Base-by-base conservation (phyloP, 2,888 invertebrate species). In the Leucophenga maculata region DNA sequence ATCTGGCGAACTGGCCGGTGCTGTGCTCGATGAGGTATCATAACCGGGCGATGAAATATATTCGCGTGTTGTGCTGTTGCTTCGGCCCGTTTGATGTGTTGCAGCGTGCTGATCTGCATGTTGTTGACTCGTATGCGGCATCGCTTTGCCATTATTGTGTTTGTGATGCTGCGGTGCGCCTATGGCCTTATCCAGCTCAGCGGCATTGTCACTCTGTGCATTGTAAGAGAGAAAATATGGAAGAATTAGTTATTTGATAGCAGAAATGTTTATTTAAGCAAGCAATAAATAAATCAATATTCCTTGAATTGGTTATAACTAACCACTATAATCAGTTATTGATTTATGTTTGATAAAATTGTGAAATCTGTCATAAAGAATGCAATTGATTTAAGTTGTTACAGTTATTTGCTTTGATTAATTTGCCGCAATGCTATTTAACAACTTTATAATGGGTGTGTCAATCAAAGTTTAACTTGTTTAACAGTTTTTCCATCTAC, bases 1-100 rank as follows among this genome's bases (percentile, higher is more conserved):
- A 87, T 93, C 93, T 1, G 93, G 92, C 57, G 93, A 92, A 85
- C 92, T 92, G 77, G 91, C 91, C 55, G 92, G 92, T 77, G 91
- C 92, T 68, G 92, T 92, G 79, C 92, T 93, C 74, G 92, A 92
- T 77, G 91, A 92, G 48, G 93, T 92, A 83, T 93, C 93, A 89
- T 93, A 93, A 87, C 91, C 92, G 84, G 88, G 86, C 46, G 87
- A 88, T 64, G 88, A 87, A 68, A 86, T 85, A 73, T 87, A 86
- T 77, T 88, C 87, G 59, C 87, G 83, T 39, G 75, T 82, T 67
- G 78, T 72, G 73, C 80, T 70, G 74, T 74, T 9, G 59, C 65
- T 14, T 59, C 48, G 20, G 72, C 44, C 54, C 74, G 59, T 77
- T 76, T 72, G 74, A 79, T 55, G 78, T 81, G n/a, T 76, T 74